Base-by-base conservation (phyloP, 2,888 invertebrate genomes). In the Lissonota sp. region DNA sequence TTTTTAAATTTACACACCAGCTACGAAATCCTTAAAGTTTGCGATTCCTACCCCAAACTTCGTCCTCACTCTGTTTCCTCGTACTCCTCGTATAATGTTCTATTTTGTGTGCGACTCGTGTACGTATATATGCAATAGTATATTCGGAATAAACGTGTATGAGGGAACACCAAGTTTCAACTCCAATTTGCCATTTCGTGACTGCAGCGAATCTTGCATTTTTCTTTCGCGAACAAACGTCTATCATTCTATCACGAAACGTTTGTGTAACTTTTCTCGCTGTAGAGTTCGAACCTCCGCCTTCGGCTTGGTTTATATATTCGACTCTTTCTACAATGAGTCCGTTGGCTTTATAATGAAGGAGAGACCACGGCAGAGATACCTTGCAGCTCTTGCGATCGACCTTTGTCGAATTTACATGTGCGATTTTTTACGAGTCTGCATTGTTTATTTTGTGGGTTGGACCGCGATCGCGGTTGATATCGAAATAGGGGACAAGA, bases 141-240 rank as follows among this genome's bases (percentile, higher is more conserved):
- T n/a, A 49, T 14, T 57, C 57, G 64, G 26, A 26, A 26, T 26
- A 5, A 14, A 16, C 53, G 12, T 53, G 53, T 80, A 76, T 14
- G 86, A 85, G 86, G 26, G 87, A 87, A 88, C 87, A 88, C 87
- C 87, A 91, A 92, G 90, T 92, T 91, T 83, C 89, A 91, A 92
- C 92, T 91, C 90, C 90, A 92, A 92, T 92, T 92, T 92, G 92
- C 91, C 91, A 92, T 92, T 92, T 92, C 92, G 92, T 92, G 92
- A 92, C 92, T 92, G 91, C 90, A 91, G 90, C 88, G 90, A 92
- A 92, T 92, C 92, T 92, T 92, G 92, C 92, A 92, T 92, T 92
- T 92, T 92, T 92, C 92, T 92, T 92, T 91, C 87, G 84, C 86
- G 86, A 92, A 92, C 92, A 91, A 91, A 92, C 91, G 92, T 92